Percentiles rank a stretch among this genome's conserved stretches.
Conservation (phyloP, 2,113 vertebrate genomes). For the Hyperopisus bebe region DNA sequence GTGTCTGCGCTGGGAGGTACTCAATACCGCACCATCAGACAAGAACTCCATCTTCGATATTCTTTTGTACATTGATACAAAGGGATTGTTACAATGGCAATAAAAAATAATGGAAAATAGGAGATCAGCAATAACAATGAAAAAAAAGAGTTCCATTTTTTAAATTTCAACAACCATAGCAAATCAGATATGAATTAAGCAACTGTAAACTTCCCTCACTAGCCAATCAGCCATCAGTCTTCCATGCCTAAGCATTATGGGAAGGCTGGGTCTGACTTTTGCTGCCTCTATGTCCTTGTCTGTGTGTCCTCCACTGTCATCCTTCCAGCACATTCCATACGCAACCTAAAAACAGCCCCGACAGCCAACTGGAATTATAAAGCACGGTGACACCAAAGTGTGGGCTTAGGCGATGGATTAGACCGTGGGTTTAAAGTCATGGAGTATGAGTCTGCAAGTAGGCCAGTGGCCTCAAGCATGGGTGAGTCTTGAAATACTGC, state of each 20-base stretch:
- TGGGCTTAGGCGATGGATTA: background rate
- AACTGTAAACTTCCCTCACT: background rate
- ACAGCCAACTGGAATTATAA: background rate
- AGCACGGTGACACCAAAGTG: background rate
- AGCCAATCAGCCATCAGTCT: background rate
- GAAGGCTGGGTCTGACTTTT: background rate
- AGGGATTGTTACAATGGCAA: background rate
- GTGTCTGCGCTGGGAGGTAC: background rate
- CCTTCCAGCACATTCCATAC: background rate
- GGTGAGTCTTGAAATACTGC: background rate
- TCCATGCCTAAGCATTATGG: background rate
- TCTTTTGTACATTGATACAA: background rate
- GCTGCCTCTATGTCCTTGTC: background rate
- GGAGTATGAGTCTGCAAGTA: background rate
- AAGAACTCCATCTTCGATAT: background rate
- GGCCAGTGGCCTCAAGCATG: background rate
- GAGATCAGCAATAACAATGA: background rate
- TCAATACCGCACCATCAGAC: background rate
- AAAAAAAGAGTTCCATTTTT: background rate
- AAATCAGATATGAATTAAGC: background rate
- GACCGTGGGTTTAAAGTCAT: background rate
- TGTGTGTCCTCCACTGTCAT: background rate
- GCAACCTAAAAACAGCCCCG: background rate
- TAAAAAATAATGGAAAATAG: background rate
- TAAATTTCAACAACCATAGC: background rate